These are phyloP conservation scores for Mesocricetus auratus DNA, from an alignment of 2,113 vertebrate genomes.

Conservation along the genomic window DNA sequence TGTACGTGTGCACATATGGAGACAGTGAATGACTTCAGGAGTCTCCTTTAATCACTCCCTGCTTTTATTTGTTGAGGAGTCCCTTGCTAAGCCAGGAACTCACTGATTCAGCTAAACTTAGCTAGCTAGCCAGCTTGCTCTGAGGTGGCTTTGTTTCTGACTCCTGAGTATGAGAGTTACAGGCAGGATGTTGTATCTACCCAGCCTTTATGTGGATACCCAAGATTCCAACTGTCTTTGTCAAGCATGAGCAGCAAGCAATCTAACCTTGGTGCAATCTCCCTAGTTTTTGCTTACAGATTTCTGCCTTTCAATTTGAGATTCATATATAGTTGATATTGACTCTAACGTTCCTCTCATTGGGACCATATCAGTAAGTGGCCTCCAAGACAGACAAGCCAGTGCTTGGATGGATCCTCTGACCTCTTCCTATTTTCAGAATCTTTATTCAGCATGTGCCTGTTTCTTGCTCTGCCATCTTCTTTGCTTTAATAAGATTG, in stretches of 20 bases:
- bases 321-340: background rate
- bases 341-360: background rate
- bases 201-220: background rate
- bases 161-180: background rate
- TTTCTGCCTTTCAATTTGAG: conserved; percentile 6
- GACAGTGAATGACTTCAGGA: no score
- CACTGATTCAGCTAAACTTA: background rate
- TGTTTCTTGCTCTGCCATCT: background rate
- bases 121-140: background rate
- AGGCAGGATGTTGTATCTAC: background rate
- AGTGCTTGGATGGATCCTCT: no score
- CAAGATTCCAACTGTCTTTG: background rate
- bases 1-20: background rate
- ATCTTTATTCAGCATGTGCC: background rate
- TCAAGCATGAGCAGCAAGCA: background rate
- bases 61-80: background rate
- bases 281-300: background rate
- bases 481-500: conserved; percentile 8
- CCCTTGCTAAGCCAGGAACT: background rate
- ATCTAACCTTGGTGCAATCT: background rate
- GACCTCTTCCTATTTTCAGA: background rate
- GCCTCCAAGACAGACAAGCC: background rate
- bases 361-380: background rate
- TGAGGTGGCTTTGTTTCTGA: background rate
- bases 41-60: background rate